Evolutionary conservation across 1,140 invertebrate species (phyloP).

Genomic region (Drosophila neocordata): DNA sequence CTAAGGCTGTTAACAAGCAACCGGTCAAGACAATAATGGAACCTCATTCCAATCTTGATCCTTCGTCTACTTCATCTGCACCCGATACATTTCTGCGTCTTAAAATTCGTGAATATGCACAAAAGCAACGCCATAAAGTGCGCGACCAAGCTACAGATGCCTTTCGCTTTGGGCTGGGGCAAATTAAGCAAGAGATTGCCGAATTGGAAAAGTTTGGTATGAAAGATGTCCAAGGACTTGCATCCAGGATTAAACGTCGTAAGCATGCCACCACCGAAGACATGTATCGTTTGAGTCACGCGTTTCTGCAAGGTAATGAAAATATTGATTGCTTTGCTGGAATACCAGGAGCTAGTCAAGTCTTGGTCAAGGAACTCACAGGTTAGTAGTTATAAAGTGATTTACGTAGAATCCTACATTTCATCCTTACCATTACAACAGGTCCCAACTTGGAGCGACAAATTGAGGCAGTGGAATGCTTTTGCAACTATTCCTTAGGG

Average conservation of each 20-base stretch:
- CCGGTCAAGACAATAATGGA: background rate
- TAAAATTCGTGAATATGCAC: conserved; percentile 60
- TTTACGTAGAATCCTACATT: no score
- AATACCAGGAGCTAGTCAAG: conserved; percentile 64
- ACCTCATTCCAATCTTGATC: background rate
- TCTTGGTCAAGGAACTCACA: conserved; percentile 72
- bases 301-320: conserved; percentile 63
- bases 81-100: conserved; percentile 31
- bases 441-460: conserved; percentile 54
- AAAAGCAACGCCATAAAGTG: conserved; percentile 46
- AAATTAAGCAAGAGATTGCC: conserved; percentile 57
- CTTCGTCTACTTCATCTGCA: background rate
- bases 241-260: conserved; percentile 66
- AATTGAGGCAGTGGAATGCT: conserved; percentile 62
- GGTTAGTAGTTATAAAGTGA: conserved; percentile 26
- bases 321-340: conserved; percentile 67
- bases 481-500: conserved; percentile 77
- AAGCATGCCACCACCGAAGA: conserved; percentile 75
- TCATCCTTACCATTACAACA: background rate
- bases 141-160: conserved; percentile 58
- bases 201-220: conserved; percentile 60
- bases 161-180: conserved; percentile 68
- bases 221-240: conserved; percentile 70
- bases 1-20: background rate
- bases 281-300: conserved; percentile 65